Conservation (phyloP, 1,140 invertebrate genomes). For the Laupala kohalensis region DNA sequence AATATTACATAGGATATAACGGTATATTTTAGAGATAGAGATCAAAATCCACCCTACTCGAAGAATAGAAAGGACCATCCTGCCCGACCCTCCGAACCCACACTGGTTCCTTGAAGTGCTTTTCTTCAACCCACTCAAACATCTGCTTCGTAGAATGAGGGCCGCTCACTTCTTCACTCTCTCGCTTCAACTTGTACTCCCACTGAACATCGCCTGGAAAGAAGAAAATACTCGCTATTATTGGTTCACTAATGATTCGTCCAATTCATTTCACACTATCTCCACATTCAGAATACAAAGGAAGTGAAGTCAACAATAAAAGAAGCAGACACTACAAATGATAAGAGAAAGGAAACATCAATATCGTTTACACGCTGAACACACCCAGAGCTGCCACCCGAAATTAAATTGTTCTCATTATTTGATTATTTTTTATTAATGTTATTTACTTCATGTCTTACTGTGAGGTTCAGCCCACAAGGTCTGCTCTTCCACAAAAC, state of each 20-base stretch:
- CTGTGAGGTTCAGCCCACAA: too few relatives aligned
- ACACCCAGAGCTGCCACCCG: too few relatives aligned
- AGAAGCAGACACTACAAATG: not conserved
- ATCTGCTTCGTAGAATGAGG: conserved; percentile 77
- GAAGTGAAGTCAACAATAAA: not conserved
- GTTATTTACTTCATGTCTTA: too few relatives aligned
- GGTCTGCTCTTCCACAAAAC: too few relatives aligned
- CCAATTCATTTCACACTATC: too few relatives aligned
- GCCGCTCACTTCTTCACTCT: conserved; percentile 62
- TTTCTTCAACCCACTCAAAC: conserved; percentile 71
- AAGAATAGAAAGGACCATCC: conserved; percentile 68
- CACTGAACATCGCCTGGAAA: conserved; percentile 47
- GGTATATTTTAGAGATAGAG: conserved; percentile 52
- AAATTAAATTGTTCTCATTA: not conserved
- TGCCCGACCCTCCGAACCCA: conserved; percentile 70
- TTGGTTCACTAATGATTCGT: too few relatives aligned
- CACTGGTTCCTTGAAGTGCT: conserved; percentile 74
- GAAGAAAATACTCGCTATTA: not conserved
- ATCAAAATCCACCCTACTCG: conserved; percentile 86
- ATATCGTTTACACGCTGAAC: too few relatives aligned
- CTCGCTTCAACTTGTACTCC: conserved; percentile 83
- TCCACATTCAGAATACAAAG: too few relatives aligned
- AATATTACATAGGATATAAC: too few relatives aligned
- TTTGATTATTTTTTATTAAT: too few relatives aligned
- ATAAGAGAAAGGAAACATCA: not conserved